These are phyloP conservation scores for Phymatocera aterrima DNA, from an alignment of 2,888 invertebrate genomes.

Conservation along the genomic window DNA sequence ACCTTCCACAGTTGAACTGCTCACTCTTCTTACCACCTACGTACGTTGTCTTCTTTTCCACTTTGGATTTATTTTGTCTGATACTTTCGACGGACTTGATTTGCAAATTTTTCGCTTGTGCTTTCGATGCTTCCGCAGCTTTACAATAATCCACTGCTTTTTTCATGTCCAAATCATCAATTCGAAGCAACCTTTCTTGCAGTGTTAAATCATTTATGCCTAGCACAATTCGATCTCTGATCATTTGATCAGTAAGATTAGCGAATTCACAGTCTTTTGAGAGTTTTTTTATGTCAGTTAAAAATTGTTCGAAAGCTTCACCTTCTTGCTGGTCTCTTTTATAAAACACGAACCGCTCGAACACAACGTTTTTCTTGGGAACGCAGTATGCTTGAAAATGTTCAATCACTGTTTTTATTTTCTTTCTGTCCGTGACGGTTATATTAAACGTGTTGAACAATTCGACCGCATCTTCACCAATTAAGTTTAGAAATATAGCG, in stretches of 20 bases:
- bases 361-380: slow-evolving; percentile 21
- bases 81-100: no score
- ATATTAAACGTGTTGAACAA: no score
- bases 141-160: no score
- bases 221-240: slow-evolving; percentile 28
- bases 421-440: no score
- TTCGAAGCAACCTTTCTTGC: neutral
- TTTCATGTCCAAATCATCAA: no score
- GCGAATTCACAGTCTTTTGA: slow-evolving; percentile 3
- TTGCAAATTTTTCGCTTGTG: neutral
- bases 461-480: no score
- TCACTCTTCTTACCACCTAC: neutral
- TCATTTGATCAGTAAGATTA: neutral
- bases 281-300: slow-evolving; percentile 16
- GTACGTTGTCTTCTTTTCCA: neutral
- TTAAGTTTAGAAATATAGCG: no score
- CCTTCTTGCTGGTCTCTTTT: neutral
- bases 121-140: neutral
- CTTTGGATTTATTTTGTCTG: neutral
- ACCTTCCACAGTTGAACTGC: slow-evolving; percentile 20
- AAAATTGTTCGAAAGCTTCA: no score
- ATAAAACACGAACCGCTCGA: slow-evolving; percentile 6
- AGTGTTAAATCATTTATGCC: neutral
- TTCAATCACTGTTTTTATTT: neutral
- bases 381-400: neutral